Evolutionary conservation across 2,113 vertebrate species (phyloP).

Genomic region (Ornithorhynchus anatinus): DNA sequence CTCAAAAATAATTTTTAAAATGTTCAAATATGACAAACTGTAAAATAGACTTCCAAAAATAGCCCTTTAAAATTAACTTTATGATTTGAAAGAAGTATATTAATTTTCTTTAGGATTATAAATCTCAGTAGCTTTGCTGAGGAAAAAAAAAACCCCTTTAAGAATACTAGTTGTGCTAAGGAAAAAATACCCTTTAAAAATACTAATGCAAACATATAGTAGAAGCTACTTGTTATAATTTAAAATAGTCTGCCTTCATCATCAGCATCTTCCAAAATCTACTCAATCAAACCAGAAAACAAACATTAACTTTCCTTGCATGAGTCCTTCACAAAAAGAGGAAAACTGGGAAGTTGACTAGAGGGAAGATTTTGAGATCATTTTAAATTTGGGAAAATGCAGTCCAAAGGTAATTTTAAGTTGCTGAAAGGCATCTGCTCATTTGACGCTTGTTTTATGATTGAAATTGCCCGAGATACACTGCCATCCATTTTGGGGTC

Average conservation of each 20-base stretch:
- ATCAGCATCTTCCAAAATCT: too few relatives aligned
- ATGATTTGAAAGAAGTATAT: constrained; percentile 13
- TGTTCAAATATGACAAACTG: constrained; percentile 3
- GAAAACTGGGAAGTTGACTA: too few relatives aligned
- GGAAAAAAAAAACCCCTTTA: not conserved
- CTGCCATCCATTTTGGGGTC: not conserved
- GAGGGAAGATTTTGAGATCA: too few relatives aligned
- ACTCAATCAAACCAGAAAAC: too few relatives aligned
- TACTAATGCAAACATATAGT: not conserved
- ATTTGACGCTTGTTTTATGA: too few relatives aligned
- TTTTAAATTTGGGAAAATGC: too few relatives aligned
- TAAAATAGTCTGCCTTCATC: constrained; percentile 13
- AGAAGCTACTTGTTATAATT: not conserved
- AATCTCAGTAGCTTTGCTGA: not conserved
- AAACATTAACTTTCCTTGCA: too few relatives aligned
- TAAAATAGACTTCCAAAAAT: too few relatives aligned
- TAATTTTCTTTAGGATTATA: constrained; percentile 1
- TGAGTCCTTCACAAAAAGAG: too few relatives aligned
- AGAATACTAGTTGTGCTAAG: not conserved
- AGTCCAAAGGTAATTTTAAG: too few relatives aligned
- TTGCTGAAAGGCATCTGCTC: too few relatives aligned
- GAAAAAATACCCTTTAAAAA: not conserved
- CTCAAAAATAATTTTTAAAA: constrained; percentile 16
- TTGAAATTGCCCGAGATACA: not conserved
- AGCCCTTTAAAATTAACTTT: constrained; percentile 2